A percentile compares a stretch with the other conserved stretches of the same genome.
These are phyloP conservation scores for Piaya cayana DNA, from an alignment of 2,113 vertebrate species.

Conservation along the genomic window DNA sequence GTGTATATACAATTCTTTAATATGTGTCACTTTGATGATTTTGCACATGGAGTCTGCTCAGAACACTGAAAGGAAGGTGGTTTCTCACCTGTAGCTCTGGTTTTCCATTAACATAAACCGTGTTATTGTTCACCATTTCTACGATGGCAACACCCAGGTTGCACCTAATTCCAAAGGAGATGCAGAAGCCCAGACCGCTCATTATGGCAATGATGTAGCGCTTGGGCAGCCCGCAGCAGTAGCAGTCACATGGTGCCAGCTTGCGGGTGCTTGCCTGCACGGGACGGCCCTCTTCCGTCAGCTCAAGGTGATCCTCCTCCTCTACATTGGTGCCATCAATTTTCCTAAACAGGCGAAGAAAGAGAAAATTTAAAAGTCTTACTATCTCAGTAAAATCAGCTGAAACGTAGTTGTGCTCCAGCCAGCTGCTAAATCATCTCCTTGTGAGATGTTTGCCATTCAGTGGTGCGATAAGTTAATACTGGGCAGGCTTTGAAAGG, in stretches of 20 bases:
- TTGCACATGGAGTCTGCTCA: not conserved
- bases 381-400: not conserved
- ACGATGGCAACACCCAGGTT: constrained; percentile 97
- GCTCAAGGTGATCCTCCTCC: constrained; percentile 84
- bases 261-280: constrained; percentile 52
- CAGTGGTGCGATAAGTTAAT: no score
- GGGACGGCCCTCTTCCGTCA: constrained; percentile 88
- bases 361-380: not conserved
- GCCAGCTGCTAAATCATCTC: not conserved
- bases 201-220: constrained; percentile 97
- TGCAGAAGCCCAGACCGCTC: constrained; percentile 97
- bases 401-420: rapidly evolving
- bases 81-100: constrained; percentile 86
- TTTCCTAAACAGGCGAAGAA: constrained; percentile 78
- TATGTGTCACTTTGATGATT: rapidly evolving
- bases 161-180: constrained; percentile 96
- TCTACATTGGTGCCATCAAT: constrained; percentile 85
- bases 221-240: constrained; percentile 91
- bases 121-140: constrained; percentile 98
- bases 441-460: rapidly evolving
- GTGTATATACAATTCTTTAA: rapidly evolving
- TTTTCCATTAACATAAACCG: constrained; percentile 90
- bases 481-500: not conserved
- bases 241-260: constrained; percentile 77
- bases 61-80: not conserved